Evolutionary conservation across 2,797 vertebrate species (phyloP).

Genomic region (Siniperca scherzeri): DNA sequence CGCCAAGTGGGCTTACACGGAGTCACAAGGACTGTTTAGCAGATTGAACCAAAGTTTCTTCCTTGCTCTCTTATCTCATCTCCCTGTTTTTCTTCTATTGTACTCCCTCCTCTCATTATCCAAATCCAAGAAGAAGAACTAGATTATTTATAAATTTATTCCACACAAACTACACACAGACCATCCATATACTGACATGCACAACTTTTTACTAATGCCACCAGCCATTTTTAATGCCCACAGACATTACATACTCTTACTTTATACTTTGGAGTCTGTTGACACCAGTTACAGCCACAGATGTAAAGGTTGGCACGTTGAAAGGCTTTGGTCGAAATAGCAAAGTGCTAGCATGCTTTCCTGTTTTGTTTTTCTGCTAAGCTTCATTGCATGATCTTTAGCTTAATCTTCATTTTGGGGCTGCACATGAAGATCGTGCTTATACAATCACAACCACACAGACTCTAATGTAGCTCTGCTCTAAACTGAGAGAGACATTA

Average conservation of each 20-base stretch:
- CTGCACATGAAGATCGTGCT: constrained; percentile 8
- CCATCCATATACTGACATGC: background rate
- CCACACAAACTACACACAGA: background rate
- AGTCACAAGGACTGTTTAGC: constrained; percentile 31
- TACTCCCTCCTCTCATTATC: constrained; percentile 42
- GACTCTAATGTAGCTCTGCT: constrained; percentile 30
- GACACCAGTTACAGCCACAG: background rate
- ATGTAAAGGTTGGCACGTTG: background rate
- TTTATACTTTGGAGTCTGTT: background rate
- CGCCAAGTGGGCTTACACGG: constrained; percentile 38
- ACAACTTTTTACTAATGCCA: background rate
- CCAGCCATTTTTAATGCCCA: background rate
- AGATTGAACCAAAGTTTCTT: constrained; percentile 31
- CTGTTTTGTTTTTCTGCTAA: background rate
- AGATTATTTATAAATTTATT: background rate
- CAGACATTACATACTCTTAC: background rate
- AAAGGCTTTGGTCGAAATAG: background rate
- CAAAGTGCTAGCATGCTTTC: background rate
- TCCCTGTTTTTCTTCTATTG: constrained; percentile 21
- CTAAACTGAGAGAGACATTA: constrained; percentile 54
- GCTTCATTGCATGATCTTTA: constrained; percentile 4
- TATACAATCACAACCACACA: background rate
- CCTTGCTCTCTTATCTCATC: constrained; percentile 12
- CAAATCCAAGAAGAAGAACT: constrained; percentile 1
- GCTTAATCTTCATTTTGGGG: background rate